These are phyloP conservation scores for Jacana jacana DNA, from an alignment of 2,113 vertebrate species.

Conservation along the genomic window DNA sequence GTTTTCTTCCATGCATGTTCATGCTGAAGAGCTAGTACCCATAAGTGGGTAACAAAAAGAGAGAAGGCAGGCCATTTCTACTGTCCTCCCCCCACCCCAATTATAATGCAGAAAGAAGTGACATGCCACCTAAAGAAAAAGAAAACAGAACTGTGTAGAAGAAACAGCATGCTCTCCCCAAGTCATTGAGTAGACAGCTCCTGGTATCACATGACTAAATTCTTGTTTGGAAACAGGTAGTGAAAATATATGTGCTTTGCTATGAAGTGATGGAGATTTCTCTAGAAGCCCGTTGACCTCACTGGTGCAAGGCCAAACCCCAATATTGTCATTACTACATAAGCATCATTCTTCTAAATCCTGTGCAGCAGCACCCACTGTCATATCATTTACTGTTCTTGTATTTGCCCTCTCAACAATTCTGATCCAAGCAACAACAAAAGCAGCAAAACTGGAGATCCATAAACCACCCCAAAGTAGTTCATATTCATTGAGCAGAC, in stretches of 20 bases:
- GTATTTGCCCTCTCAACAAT: background rate
- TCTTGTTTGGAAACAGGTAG: background rate
- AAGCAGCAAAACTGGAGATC: background rate
- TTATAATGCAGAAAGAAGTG: background rate
- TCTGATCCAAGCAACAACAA: background rate
- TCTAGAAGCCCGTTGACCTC: background rate
- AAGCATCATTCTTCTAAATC: background rate
- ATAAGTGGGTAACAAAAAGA: background rate
- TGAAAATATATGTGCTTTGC: background rate
- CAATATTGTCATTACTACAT: background rate
- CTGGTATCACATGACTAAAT: background rate
- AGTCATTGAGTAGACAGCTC: background rate
- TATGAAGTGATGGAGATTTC: background rate
- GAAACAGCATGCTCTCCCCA: background rate
- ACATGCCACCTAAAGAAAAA: background rate
- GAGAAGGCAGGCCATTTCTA: background rate
- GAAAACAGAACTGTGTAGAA: background rate
- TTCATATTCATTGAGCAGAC: background rate
- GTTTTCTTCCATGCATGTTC: background rate
- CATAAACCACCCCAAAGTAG: background rate
- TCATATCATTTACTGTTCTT: background rate
- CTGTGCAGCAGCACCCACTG: background rate
- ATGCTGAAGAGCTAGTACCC: background rate
- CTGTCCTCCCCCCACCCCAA: no score
- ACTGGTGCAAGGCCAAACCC: background rate